A percentile compares a stretch with the other conserved stretches of the same genome.
These are phyloP conservation scores for Rotaria sp. DNA, from an alignment of 2,888 invertebrate genomes.

Conservation along the genomic window DNA sequence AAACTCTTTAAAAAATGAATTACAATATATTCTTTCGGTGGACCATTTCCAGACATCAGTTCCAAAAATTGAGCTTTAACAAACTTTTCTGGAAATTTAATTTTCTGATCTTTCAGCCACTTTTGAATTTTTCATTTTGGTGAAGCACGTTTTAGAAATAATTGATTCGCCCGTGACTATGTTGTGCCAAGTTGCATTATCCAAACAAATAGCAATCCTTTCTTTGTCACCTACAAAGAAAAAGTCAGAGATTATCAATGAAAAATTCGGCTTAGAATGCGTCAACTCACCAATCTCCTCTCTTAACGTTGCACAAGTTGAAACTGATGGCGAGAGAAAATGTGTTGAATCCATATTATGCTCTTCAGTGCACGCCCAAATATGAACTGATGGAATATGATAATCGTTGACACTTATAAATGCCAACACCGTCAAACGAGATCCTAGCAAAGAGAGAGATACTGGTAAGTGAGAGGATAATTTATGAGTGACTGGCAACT, in stretches of 20 bases:
- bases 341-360: neutral
- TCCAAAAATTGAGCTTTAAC: neutral
- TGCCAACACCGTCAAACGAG: too few species aligned
- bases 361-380: neutral
- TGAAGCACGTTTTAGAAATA: neutral
- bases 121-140: neutral
- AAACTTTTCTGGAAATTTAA: neutral
- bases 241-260: too few species aligned
- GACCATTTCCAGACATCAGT: neutral
- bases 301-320: slow-evolving; percentile 12
- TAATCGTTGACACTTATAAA: neutral
- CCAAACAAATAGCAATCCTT: slow-evolving; percentile 11
- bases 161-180: neutral
- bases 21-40: neutral
- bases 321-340: neutral
- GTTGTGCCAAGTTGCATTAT: slow-evolving; percentile 2
- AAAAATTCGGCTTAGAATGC: neutral
- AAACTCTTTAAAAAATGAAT: neutral
- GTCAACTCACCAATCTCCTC: slow-evolving; percentile 1
- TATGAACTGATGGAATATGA: neutral
- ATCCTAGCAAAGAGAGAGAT: neutral
- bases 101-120: neutral
- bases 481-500: too few species aligned
- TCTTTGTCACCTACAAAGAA: neutral
- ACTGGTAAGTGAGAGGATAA: neutral